Evolutionary conservation across 2,888 invertebrate genomes (phyloP), one percentile per base, ranked within the genome.

Genomic region (Napeogenes inachia): DNA sequence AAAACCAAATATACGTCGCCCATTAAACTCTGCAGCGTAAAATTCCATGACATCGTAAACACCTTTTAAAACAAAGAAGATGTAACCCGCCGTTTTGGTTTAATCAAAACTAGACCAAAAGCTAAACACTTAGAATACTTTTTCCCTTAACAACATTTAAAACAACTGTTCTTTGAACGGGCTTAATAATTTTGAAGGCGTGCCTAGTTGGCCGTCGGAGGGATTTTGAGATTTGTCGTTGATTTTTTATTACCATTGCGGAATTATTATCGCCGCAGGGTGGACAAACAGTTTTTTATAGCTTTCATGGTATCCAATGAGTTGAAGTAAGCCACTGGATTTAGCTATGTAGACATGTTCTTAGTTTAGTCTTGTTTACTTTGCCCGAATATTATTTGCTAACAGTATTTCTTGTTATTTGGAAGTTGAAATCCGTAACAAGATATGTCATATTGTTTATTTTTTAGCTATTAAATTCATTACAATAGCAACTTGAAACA

Each of bases 101-200:
- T 55, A 57, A 60, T 42, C 2, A 0, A 75, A 72, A 71, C 63
- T 70, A n/a, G 60, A 59, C 68, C 73, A 66, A 77, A 69, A 32
- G 0, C 0, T 0, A 0, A 42, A 13, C 3, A 0, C 0, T 32
- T 71, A 80, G 35, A 67, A 76, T 71, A 60, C 8, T 57, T 38
- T 73, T 75, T 82, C 3, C 21, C 21, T 21, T 67, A 68, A 32
- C 12, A 4, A 4, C 8, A 10, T 50, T 54, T 50, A 63, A 38
- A 54, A 61, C 58, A 72, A 71, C 72, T 73, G 67, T 70, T 70
- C 70, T 72, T 74, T 70, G 70, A 81, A 84, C 84, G 84, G 81
- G 85, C 81, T 87, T 88, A 88, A 82, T 83, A 81, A 88, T 87
- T 87, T 88, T 76, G 80, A 84, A 86, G 84, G 85, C 89, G 89